Conservation (phyloP, 64 coral and sea anemone genomes). For the Stylophora pistillata region DNA sequence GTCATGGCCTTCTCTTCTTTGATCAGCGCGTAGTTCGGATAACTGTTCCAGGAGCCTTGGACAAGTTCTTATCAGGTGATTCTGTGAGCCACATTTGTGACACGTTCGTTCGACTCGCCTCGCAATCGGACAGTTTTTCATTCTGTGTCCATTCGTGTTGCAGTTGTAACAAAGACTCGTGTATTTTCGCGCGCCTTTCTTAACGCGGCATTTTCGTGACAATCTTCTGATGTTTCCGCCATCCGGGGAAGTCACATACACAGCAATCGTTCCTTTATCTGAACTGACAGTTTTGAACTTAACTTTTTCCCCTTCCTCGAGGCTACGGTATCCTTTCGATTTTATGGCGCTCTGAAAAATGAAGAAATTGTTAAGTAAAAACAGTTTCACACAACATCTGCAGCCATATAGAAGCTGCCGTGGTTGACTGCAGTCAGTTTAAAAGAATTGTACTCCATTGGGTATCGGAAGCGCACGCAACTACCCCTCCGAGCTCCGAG, state of each 20-base stretch:
- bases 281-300: slow-evolving; percentile 68
- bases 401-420: no score
- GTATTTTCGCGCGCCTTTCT: slow-evolving; percentile 86
- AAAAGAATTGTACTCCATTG: no score
- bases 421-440: no score
- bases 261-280: slow-evolving; percentile 80
- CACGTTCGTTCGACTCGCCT: slow-evolving; percentile 59
- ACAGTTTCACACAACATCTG: neutral
- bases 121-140: slow-evolving; percentile 81
- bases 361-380: neutral
- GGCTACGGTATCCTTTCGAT: slow-evolving; percentile 76
- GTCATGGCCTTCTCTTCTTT: neutral
- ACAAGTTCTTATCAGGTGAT: slow-evolving; percentile 84
- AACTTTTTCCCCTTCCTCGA: slow-evolving; percentile 82
- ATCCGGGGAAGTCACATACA: slow-evolving; percentile 71
- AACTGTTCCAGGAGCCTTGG: slow-evolving; percentile 46
- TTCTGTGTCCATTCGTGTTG: slow-evolving; percentile 72
- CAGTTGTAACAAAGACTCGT: slow-evolving; percentile 90
- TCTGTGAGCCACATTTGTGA: slow-evolving; percentile 75
- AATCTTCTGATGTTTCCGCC: slow-evolving; percentile 57
- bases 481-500: no score
- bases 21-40: neutral
- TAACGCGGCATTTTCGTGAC: slow-evolving; percentile 62
- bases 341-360: slow-evolving; percentile 79
- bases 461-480: no score